Percentiles rank a stretch among this genome's conserved stretches.
phyloP scores from a whole-genome alignment of 2,888 invertebrate genomes.

The Acholoe squamosa region DNA sequence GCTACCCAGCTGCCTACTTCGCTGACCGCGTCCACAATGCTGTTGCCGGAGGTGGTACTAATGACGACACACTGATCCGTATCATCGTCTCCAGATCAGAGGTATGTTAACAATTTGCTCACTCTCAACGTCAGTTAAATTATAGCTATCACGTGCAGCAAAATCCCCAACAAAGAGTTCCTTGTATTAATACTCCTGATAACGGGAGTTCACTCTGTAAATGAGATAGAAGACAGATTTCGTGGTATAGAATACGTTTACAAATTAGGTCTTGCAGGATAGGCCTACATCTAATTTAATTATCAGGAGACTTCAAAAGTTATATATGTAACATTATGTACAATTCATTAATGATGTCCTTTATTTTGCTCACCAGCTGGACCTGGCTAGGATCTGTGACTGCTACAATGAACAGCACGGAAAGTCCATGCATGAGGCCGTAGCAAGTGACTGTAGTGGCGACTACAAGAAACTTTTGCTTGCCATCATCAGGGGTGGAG shows the following conservation, averaged over 20 bases:
- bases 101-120: slow-evolving; percentile 72
- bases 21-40: slow-evolving; percentile 93
- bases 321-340: no score
- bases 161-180: no score
- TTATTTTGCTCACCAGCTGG: slow-evolving; percentile 77
- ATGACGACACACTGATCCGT: slow-evolving; percentile 77
- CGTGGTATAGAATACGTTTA: no score
- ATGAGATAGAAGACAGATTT: no score
- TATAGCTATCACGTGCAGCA: no score
- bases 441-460: slow-evolving; percentile 81
- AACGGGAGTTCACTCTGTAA: no score
- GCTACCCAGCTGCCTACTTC: slow-evolving; percentile 86
- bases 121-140: no score
- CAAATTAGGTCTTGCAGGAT: no score
- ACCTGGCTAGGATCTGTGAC: slow-evolving; percentile 82
- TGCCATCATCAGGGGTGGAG: slow-evolving; percentile 31
- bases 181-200: no score
- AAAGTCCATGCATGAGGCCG: slow-evolving; percentile 78
- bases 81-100: slow-evolving; percentile 78
- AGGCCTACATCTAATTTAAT: no score
- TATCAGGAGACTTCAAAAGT: no score
- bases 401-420: slow-evolving; percentile 80
- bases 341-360: background rate
- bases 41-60: slow-evolving; percentile 87
- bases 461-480: slow-evolving; percentile 81